phyloP scores from a whole-genome alignment of 92 coral and sea anemone genomes.

The Palythoa grandis region DNA sequence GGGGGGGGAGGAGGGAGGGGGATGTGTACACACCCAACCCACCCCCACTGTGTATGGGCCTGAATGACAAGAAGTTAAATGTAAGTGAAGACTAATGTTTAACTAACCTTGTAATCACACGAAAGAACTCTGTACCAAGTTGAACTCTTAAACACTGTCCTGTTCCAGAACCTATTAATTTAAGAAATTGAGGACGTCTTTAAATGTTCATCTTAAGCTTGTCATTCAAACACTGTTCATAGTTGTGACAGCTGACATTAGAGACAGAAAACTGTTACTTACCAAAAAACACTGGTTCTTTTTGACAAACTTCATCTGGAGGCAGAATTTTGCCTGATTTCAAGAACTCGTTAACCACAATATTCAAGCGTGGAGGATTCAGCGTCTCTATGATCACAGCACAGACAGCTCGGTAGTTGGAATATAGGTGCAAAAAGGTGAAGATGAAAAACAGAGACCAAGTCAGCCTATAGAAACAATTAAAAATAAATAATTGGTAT shows the following conservation, averaged over 20 bases:
- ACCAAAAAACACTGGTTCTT: constrained; percentile 94
- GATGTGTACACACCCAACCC: too few relatives aligned
- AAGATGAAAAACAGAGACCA: constrained; percentile 94
- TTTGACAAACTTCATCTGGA: constrained; percentile 77
- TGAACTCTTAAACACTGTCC: constrained; percentile 75
- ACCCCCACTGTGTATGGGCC: too few relatives aligned
- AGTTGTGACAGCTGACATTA: background rate
- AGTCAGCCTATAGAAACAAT: constrained; percentile 65
- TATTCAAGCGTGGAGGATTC: constrained; percentile 80
- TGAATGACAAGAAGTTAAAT: too few relatives aligned
- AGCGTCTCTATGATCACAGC: constrained; percentile 97
- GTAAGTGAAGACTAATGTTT: too few relatives aligned
- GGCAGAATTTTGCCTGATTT: constrained; percentile 66
- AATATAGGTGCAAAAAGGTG: constrained; percentile 88
- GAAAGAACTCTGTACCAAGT: constrained; percentile 79
- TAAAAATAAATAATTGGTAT: background rate
- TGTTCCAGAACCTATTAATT: constrained; percentile 53
- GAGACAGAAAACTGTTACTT: constrained; percentile 3
- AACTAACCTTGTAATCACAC: constrained; percentile 80
- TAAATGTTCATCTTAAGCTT: background rate
- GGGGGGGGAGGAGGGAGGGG: too few relatives aligned
- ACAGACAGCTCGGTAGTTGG: constrained; percentile 94
- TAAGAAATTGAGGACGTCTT: background rate
- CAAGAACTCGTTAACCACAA: constrained; percentile 78
- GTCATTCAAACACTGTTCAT: background rate